phyloP scores from a whole-genome alignment of 1,140 invertebrate species.

The Diorhabda carinulata region DNA sequence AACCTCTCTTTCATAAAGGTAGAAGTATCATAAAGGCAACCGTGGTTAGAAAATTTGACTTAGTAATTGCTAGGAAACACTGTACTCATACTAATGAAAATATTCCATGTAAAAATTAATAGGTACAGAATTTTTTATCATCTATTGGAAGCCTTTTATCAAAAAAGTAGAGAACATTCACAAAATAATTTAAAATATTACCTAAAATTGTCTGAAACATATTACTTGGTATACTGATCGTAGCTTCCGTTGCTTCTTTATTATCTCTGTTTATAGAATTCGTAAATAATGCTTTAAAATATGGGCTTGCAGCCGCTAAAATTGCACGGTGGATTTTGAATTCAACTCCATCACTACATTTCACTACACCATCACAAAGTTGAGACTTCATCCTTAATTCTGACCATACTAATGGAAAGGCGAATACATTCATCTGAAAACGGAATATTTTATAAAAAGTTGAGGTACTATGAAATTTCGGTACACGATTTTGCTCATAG shows the following conservation, averaged over 20 bases:
- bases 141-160: no score
- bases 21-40: no score
- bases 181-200: background rate
- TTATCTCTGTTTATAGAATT: conserved; percentile 56
- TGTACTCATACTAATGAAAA: no score
- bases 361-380: conserved; percentile 57
- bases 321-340: conserved; percentile 63
- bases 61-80: no score
- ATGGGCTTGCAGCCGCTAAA: conserved; percentile 62
- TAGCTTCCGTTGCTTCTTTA: conserved; percentile 52
- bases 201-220: conserved; percentile 55
- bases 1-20: no score
- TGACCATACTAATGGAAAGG: conserved; percentile 62
- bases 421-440: conserved; percentile 30
- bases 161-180: background rate
- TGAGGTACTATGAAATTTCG: no score
- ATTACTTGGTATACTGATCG: conserved; percentile 50
- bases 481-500: no score
- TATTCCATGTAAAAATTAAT: background rate
- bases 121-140: background rate
- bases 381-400: conserved; percentile 58
- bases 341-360: conserved; percentile 57
- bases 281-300: conserved; percentile 62
- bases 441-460: no score
- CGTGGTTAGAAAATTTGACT: no score